phyloP scores from a whole-genome alignment of 2,113 vertebrate genomes.

The Scomber colias region DNA sequence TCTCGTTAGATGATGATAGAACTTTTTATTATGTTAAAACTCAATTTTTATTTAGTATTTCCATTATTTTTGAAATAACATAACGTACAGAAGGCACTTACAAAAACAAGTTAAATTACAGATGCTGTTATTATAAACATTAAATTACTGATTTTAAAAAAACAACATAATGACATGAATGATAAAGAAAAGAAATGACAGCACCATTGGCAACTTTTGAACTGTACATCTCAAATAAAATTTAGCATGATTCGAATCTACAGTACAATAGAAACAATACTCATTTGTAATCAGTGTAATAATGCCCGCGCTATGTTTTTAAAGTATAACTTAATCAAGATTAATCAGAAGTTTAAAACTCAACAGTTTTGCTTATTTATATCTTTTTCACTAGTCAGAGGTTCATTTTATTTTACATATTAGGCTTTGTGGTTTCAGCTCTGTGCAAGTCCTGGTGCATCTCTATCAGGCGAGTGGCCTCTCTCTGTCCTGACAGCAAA shows the following conservation, averaged over 20 bases:
- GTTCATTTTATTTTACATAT: conserved; percentile 77
- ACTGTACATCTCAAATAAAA: conserved; percentile 85
- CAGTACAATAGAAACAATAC: conserved; percentile 83
- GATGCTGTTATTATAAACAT: conserved; percentile 81
- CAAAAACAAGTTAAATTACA: conserved; percentile 87
- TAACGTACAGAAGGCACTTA: conserved; percentile 97
- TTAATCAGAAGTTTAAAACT: conserved; percentile 69
- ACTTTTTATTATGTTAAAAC: conserved; percentile 74
- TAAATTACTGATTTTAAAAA: conserved; percentile 81
- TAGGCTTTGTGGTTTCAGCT: conserved; percentile 87
- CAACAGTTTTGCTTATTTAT: conserved; percentile 56
- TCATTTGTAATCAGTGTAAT: conserved; percentile 80
- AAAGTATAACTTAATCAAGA: conserved; percentile 75
- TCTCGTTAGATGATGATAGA: conserved; percentile 43
- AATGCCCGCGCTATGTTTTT: conserved; percentile 82
- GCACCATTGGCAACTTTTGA: conserved; percentile 84
- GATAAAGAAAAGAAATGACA: conserved; percentile 60
- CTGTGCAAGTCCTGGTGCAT: conserved; percentile 96
- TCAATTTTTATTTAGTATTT: conserved; percentile 65
- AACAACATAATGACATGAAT: conserved; percentile 51
- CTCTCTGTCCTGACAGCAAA: conserved; percentile 97
- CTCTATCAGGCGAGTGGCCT: conserved; percentile 93
- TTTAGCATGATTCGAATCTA: conserved; percentile 82
- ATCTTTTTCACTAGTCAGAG: conserved; percentile 85
- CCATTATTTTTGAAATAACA: conserved; percentile 83